Conservation (phyloP, 2,888 invertebrate species). For the Palloptera scutellata region DNA sequence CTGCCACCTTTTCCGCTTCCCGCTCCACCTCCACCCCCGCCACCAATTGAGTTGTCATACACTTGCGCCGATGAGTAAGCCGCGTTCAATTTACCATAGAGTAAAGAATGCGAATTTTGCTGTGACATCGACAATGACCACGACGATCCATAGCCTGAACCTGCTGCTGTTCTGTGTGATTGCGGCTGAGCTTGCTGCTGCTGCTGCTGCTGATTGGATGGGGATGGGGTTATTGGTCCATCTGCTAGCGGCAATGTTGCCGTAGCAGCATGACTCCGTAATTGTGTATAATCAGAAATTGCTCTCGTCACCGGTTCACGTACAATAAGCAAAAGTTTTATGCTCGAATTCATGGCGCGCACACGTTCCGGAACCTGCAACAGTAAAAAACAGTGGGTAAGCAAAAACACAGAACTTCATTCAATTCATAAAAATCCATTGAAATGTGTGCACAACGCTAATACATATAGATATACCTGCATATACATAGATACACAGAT, state of each 20-base stretch:
- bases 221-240: constrained; percentile 33
- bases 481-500: not conserved
- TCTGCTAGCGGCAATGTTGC: constrained; percentile 70
- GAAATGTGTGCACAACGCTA: no score
- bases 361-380: constrained; percentile 89
- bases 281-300: constrained; percentile 96
- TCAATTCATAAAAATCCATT: no score
- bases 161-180: constrained; percentile 3
- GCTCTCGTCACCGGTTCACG: constrained; percentile 95
- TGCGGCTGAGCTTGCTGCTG: constrained; percentile 22
- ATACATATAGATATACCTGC: not conserved
- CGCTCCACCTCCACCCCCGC: constrained; percentile 49
- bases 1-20: constrained; percentile 15
- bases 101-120: constrained; percentile 41
- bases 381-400: constrained; percentile 14
- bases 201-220: constrained; percentile 13
- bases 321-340: constrained; percentile 91
- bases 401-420: constrained; percentile 3
- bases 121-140: not conserved
- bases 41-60: constrained; percentile 57
- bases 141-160: constrained; percentile 17
- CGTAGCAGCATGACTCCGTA: constrained; percentile 83
- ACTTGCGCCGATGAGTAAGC: constrained; percentile 44
- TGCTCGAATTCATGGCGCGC: constrained; percentile 90
- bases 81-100: constrained; percentile 55